A percentile compares a stretch with the other conserved stretches of the same genome.
These are phyloP conservation scores for Palaemon carinicauda DNA, from an alignment of 1,140 invertebrate species.

Conservation along the genomic window DNA sequence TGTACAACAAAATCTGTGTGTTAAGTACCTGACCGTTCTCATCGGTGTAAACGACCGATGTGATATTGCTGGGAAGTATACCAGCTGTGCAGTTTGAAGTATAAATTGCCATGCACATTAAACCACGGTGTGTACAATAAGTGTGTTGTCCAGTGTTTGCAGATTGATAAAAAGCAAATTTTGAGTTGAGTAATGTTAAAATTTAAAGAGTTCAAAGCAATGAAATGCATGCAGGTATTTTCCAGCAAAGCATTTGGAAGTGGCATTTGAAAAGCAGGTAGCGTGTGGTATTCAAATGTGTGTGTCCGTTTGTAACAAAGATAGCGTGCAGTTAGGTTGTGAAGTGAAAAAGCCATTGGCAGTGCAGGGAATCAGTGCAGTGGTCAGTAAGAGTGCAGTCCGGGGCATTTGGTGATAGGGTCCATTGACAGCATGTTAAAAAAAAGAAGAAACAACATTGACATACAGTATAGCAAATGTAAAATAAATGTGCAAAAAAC, in stretches of 20 bases:
- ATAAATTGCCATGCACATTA: background rate
- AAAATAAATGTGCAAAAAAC: background rate
- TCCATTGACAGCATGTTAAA: background rate
- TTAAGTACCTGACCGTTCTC: slow-evolving; percentile 92
- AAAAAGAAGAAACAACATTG: background rate
- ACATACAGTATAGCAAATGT: background rate
- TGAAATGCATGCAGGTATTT: background rate
- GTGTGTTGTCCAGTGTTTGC: background rate
- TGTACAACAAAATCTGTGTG: background rate
- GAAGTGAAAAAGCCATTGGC: background rate
- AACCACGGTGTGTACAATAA: background rate
- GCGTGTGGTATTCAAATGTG: background rate
- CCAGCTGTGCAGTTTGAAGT: slow-evolving; percentile 1
- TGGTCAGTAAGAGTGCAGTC: too few relatives aligned
- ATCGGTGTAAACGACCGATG: slow-evolving; percentile 94
- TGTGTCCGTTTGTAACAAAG: background rate
- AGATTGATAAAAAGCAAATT: too few relatives aligned
- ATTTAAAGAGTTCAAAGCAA: background rate
- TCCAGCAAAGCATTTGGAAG: background rate
- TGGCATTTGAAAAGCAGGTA: background rate
- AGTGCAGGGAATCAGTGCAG: background rate
- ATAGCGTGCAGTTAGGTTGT: too few relatives aligned
- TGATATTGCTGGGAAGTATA: slow-evolving; percentile 81
- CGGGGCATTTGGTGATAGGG: too few relatives aligned
- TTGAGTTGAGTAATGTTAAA: too few relatives aligned